A percentile compares a stretch with the other conserved stretches of the same genome.
Evolutionary conservation across 2,888 invertebrate genomes (phyloP).

Genomic region (Hetaerina titia): DNA sequence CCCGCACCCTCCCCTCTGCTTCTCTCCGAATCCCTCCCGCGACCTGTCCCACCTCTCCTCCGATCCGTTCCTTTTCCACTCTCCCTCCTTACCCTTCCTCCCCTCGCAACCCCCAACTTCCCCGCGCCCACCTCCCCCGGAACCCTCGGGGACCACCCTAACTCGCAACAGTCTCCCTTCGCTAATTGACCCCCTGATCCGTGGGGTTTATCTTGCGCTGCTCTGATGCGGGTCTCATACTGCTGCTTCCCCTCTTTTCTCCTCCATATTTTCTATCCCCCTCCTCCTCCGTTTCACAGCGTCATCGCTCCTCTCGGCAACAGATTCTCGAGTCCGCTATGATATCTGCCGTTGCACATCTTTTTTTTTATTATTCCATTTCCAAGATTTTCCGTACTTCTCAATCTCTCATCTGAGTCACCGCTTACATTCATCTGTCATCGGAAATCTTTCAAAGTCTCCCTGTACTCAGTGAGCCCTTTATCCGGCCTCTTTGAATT

Average conservation of each 20-base stretch:
- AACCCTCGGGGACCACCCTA: not conserved
- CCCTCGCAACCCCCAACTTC: not conserved
- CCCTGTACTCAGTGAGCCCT: no score
- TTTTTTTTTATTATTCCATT: not conserved
- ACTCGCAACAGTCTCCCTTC: slow-evolving; percentile 22
- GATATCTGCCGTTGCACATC: not conserved
- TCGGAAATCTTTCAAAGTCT: no score
- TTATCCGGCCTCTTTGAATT: no score
- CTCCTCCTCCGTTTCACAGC: not conserved
- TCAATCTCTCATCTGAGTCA: not conserved
- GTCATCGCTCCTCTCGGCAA: not conserved
- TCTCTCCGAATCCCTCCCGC: not conserved
- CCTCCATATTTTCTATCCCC: not conserved
- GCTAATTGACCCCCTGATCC: slow-evolving; percentile 58
- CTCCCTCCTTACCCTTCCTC: not conserved
- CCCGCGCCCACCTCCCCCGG: not conserved
- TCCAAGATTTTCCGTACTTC: not conserved
- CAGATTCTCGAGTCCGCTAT: not conserved
- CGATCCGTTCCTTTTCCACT: not conserved
- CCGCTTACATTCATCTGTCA: no score
- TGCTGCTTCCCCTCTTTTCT: not conserved
- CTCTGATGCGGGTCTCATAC: not conserved
- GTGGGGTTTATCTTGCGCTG: slow-evolving; percentile 13
- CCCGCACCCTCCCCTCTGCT: not conserved
- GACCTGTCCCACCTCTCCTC: not conserved